A percentile compares a stretch with the other conserved stretches of the same genome.
Evolutionary conservation across 2,888 invertebrate genomes (phyloP).

Genomic region (Tetheella fluctuosa): DNA sequence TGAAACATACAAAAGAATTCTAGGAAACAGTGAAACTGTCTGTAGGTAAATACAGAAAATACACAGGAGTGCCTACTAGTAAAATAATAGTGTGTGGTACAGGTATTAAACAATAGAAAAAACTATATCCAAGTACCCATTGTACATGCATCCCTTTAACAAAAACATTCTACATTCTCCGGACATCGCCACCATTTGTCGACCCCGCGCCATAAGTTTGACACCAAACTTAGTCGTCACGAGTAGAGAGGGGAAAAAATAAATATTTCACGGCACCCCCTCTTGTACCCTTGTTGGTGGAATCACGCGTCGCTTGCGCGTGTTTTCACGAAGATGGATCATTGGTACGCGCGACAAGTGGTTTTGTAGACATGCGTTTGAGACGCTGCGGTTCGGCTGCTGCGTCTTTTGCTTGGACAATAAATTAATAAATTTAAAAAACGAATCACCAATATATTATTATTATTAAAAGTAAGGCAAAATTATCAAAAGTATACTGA

Average conservation of each 20-base stretch:
- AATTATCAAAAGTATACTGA: too few relatives aligned
- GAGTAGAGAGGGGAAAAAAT: conserved; percentile 64
- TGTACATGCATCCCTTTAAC: conserved; percentile 34
- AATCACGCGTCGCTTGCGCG: conserved; percentile 81
- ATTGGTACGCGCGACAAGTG: conserved; percentile 60
- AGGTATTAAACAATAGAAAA: background rate
- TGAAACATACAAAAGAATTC: too few relatives aligned
- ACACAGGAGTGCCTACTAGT: too few relatives aligned
- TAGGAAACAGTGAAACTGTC: too few relatives aligned
- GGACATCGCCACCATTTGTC: conserved; percentile 59
- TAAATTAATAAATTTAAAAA: too few relatives aligned
- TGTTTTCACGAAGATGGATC: conserved; percentile 80
- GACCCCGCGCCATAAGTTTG: conserved; percentile 62
- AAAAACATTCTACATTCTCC: conserved; percentile 50
- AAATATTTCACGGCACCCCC: conserved; percentile 72
- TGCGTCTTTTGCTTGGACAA: background rate
- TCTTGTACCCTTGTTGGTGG: conserved; percentile 76
- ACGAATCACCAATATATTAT: too few relatives aligned
- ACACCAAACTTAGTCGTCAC: conserved; percentile 66
- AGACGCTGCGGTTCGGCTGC: conserved; percentile 28
- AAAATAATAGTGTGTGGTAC: background rate
- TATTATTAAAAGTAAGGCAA: too few relatives aligned
- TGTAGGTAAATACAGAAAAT: too few relatives aligned
- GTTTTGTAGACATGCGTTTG: conserved; percentile 36
- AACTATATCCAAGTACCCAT: conserved; percentile 7